Percentiles rank a stretch among this genome's conserved stretches.
Evolutionary conservation across 1,140 invertebrate genomes (phyloP).

Genomic region (Gryon sp.): DNA sequence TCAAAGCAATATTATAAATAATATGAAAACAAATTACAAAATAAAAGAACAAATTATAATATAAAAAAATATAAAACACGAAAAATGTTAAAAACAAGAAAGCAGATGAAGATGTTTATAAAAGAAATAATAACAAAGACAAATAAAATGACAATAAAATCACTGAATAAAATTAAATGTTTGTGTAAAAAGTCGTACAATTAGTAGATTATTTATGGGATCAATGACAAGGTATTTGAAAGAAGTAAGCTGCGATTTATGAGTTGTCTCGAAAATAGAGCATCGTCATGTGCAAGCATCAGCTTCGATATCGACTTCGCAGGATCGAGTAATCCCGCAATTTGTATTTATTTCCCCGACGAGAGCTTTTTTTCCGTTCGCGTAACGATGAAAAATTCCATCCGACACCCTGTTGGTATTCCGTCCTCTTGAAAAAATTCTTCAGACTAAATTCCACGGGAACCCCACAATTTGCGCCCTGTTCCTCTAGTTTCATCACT

Average conservation of each 20-base stretch:
- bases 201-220: conserved; percentile 11
- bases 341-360: conserved; percentile 79
- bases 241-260: conserved; percentile 67
- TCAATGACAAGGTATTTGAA: not conserved
- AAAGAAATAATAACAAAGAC: too few relatives aligned
- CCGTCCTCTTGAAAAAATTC: conserved; percentile 69
- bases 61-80: too few relatives aligned
- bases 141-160: too few relatives aligned
- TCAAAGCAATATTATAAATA: too few relatives aligned
- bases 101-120: not conserved
- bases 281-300: conserved; percentile 58
- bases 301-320: conserved; percentile 67
- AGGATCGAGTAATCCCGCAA: conserved; percentile 78
- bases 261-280: conserved; percentile 72
- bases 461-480: conserved; percentile 46
- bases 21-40: too few relatives aligned
- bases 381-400: conserved; percentile 79
- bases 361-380: conserved; percentile 68
- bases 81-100: too few relatives aligned
- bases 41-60: too few relatives aligned
- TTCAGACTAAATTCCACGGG: conserved; percentile 66
- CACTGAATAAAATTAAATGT: too few relatives aligned
- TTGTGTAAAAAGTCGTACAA: too few relatives aligned
- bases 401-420: conserved; percentile 69
- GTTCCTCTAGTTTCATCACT: conserved; percentile 52